Percentiles rank a stretch among this genome's conserved stretches.
phyloP scores from a whole-genome alignment of 1,140 invertebrate species.

The Brachystomella parvula region DNA sequence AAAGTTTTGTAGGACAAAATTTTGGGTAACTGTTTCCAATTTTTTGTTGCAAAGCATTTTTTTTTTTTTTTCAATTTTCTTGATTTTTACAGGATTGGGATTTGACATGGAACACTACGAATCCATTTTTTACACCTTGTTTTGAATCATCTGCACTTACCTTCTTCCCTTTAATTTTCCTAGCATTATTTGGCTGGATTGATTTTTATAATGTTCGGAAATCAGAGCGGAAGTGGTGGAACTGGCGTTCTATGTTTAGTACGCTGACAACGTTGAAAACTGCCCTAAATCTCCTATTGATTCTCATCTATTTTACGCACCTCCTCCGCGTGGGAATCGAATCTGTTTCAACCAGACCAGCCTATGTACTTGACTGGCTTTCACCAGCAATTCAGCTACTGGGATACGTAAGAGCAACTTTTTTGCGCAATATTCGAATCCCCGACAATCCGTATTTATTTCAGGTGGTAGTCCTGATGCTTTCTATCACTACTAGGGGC shows the following conservation, averaged over 20 bases:
- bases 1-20: neutral
- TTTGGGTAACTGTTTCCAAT: neutral
- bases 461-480: slow-evolving; percentile 57
- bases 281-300: neutral
- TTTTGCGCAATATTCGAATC: neutral
- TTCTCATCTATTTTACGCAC: neutral
- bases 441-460: slow-evolving; percentile 39
- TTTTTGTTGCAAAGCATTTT: neutral
- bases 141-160: slow-evolving; percentile 78
- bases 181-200: slow-evolving; percentile 56
- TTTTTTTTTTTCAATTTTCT: slow-evolving; percentile 47
- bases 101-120: slow-evolving; percentile 66
- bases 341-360: neutral
- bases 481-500: slow-evolving; percentile 68
- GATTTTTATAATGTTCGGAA: neutral
- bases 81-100: slow-evolving; percentile 54
- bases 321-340: neutral
- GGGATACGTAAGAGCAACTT: neutral
- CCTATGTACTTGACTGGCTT: neutral
- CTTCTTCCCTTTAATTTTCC: slow-evolving; percentile 75
- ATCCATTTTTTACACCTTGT: slow-evolving; percentile 74
- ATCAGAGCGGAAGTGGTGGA: neutral
- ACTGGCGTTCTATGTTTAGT: neutral
- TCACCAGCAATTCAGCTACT: neutral
- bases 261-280: neutral